Evolutionary conservation across 2,888 invertebrate species (phyloP), one percentile per base, ranked within the genome.

Genomic region (Dicyrtomina minuta): DNA sequence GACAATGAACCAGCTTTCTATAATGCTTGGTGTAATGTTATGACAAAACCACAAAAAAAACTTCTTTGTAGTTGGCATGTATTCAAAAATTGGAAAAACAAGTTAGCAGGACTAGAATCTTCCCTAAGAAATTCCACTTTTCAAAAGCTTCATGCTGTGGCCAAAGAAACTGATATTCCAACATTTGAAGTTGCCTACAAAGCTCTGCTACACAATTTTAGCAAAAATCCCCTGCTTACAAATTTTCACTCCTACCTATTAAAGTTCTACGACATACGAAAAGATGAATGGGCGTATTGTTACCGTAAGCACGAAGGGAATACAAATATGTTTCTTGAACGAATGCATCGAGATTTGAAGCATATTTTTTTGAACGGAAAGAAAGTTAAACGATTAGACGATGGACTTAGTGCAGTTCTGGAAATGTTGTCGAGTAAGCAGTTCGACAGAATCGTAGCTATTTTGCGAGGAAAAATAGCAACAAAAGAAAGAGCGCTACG

Each of bases 1-100:
- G 55, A 55, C 24, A 15, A 55, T 15, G 55, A 55, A 24, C 55
- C 55, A 22, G 55, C 55, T 10, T 55, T 55, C 15, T 55, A 22
- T 22, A 55, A 55, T 22, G 55, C 55, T 10, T 55, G 55, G 55
- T 8, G 6, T 4, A 8, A 4, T 20, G 22, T 55, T 8, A 55
- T 55, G 55, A 24, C 22, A 15, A 10, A 6, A 17, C n/a, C 51
- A 8, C 12, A 12, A 17, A 24, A 20, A 13, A 55, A 55, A 15
- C 24, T 55, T 10, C 24, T 55, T 13, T 55, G 55, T 24, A 55
- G 4, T 3, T 55, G 55, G 55, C 55, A 55, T 22, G 55, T 55
- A 5, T 6, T 22, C 8, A 20, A 24, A 22, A 22, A 13, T 15
- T 55, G 55, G 55, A 13, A 55, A 2, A 55, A 55, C 22, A 13